Base-by-base conservation (phyloP, 2,888 invertebrate species). In the Syrista parreyssii region DNA sequence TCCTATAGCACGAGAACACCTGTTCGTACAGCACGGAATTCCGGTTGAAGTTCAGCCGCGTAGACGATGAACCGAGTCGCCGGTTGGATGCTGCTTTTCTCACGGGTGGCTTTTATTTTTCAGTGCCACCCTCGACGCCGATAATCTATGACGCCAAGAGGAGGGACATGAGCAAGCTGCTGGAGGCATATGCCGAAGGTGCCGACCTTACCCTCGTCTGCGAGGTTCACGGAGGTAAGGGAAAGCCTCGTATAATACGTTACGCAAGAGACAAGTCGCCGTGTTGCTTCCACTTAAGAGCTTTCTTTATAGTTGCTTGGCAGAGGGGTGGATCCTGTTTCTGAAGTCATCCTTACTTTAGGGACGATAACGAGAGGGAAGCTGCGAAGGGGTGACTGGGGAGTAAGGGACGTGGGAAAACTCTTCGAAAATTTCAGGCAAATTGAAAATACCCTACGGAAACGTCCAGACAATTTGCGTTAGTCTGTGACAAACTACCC, bases 131-230 rank as follows among this genome's bases (percentile, higher is more conserved):
- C 77, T 95, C 95, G 88, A 94, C 95, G 89, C 97, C 97, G 79
- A 95, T 96, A 89, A 97, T 97, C 92, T 97, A 95, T 92, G 97
- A 97, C 89, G 95, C 95, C 76, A 96, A 96, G 91, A 93, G 96
- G 88, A 94, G 96, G 90, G 96, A 97, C 89, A 94, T 95, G 91
- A 95, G 96, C 87, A 95, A 95, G 91, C 93, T 96, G 83, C 94
- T 96, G 84, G 97, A 96, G 91, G 96, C 97, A 71, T 97, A 97
- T 92, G 97, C 97, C 89, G 97, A 97, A 92, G 97, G 97, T 74
- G 95, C 95, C 79, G 96, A 97, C 89, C 95, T 97, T 76, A 94
- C 95, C 87, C 94, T 97, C 81, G 94, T 96, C 88, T 97, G 97
- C 89, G 97, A 97, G 93, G 97, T 97, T 23, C 94, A 95, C 88